Percentiles rank a stretch among this genome's conserved stretches.
Evolutionary conservation across 1,140 invertebrate genomes (phyloP).

Genomic region (Philopotamus ludificatus): DNA sequence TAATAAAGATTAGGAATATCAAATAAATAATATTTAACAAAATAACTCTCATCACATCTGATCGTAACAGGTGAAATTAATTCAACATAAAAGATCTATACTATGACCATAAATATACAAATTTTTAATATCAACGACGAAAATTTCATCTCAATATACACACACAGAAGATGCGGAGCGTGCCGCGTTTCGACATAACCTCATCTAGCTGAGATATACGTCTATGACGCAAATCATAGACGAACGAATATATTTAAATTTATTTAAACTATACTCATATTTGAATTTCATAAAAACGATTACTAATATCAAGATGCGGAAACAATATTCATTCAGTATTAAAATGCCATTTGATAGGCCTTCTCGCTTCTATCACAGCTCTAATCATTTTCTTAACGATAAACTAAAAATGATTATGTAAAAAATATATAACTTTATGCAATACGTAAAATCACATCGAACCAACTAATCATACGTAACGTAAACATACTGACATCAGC

Average conservation of each 20-base stretch:
- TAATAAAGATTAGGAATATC: neutral
- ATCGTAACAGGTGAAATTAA: neutral
- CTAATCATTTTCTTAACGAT: conserved; percentile 6
- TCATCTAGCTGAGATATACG: no score
- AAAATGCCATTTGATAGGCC: conserved; percentile 11
- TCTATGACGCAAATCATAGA: no score
- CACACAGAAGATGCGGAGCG: neutral
- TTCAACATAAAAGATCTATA: neutral
- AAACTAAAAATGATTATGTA: neutral
- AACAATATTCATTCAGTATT: conserved; percentile 7
- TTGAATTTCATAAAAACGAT: neutral
- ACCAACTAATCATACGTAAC: neutral
- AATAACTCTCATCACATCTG: neutral
- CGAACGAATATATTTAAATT: neutral
- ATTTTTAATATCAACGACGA: neutral
- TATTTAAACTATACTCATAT: neutral
- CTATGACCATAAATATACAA: neutral
- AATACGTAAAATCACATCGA: neutral
- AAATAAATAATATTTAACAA: neutral
- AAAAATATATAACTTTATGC: neutral
- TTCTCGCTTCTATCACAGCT: conserved; percentile 17
- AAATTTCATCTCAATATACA: neutral
- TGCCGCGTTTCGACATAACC: no score
- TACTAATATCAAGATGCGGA: conserved; percentile 13
- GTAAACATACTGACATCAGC: neutral